These are phyloP conservation scores for Chaetodon auriga DNA, from an alignment of 2,113 vertebrate genomes.

Conservation along the genomic window DNA sequence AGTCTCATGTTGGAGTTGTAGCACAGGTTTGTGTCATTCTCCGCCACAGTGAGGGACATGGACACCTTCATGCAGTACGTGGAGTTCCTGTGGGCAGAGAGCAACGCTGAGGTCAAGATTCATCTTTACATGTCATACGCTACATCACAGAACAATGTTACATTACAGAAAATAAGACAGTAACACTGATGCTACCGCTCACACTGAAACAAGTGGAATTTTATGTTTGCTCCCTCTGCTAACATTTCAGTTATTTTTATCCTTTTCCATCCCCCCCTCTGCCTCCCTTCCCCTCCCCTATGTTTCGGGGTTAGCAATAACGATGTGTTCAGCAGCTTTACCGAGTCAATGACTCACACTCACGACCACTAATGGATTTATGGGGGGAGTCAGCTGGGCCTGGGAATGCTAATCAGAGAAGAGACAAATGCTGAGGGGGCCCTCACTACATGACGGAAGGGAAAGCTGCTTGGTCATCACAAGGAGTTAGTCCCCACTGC, in stretches of 20 bases:
- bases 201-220: background rate
- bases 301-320: conserved; percentile 64
- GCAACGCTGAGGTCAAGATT: background rate
- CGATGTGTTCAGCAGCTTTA: conserved; percentile 72
- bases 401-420: conserved; percentile 71
- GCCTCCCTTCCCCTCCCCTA: background rate
- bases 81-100: conserved; percentile 90
- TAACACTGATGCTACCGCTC: background rate
- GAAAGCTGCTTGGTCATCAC: conserved; percentile 73
- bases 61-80: conserved; percentile 99
- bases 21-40: conserved; percentile 97
- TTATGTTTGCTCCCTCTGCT: conserved; percentile 4
- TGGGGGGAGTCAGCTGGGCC: conserved; percentile 44
- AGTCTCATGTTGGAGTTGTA: conserved; percentile 98
- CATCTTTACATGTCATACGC: background rate
- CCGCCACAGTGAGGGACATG: conserved; percentile 96
- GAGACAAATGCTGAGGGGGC: conserved; percentile 51
- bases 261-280: conserved; percentile 16
- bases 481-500: conserved; percentile 24
- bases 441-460: conserved; percentile 34
- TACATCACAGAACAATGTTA: background rate
- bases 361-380: conserved; percentile 69
- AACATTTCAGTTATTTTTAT: conserved; percentile 20
- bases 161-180: background rate
- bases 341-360: conserved; percentile 72